Percentiles rank a stretch among this genome's conserved stretches.
phyloP scores from a whole-genome alignment of 2,888 invertebrate genomes.

The Iselma pallidipennis region DNA sequence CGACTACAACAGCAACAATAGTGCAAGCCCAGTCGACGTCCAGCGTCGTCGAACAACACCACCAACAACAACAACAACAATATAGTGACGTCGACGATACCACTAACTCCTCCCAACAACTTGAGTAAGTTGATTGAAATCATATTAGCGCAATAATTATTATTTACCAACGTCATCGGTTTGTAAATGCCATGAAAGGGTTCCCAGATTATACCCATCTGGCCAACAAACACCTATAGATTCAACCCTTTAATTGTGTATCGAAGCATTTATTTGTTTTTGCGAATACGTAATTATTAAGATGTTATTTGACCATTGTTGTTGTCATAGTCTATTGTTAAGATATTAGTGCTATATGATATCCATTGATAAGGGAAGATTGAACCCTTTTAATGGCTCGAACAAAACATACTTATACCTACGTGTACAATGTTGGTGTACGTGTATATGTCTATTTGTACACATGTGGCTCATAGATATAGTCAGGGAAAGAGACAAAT shows the following conservation, averaged over 20 bases:
- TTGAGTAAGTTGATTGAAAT: neutral
- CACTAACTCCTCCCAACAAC: neutral
- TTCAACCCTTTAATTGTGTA: no score
- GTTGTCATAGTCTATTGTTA: no score
- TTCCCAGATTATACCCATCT: no score
- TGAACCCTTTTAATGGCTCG: neutral
- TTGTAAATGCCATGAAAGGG: no score
- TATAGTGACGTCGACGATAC: neutral
- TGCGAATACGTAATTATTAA: no score
- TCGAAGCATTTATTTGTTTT: no score
- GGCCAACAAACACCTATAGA: no score
- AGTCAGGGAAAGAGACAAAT: slow-evolving; percentile 19
- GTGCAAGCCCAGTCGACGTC: neutral
- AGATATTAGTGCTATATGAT: neutral
- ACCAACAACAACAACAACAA: neutral
- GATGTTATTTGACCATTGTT: no score
- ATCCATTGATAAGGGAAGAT: neutral
- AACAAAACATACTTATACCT: no score
- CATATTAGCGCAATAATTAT: no score
- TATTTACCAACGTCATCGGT: no score
- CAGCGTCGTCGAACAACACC: neutral
- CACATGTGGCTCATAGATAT: neutral
- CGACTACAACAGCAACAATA: neutral
- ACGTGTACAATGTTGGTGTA: no score
- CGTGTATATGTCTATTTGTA: neutral